Conservation (phyloP, 2,888 invertebrate genomes). For the Philereme transversata region DNA sequence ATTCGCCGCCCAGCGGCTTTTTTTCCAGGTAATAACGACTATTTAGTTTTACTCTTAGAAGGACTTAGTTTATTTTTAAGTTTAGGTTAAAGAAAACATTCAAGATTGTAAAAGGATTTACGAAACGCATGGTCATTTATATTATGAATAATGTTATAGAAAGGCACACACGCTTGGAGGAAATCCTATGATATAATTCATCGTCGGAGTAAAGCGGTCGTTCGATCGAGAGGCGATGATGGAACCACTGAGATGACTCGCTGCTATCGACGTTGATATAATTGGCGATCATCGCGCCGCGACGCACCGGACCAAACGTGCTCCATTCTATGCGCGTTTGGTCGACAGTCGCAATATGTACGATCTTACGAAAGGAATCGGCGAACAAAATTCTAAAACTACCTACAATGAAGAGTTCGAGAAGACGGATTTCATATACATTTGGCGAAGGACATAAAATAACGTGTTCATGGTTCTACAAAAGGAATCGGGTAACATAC, state of each 20-base stretch:
- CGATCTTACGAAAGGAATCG: constrained; percentile 13
- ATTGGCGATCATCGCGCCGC: constrained; percentile 18
- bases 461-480: not conserved
- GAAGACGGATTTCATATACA: not conserved
- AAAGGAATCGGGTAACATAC: constrained; percentile 3
- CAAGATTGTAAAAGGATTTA: constrained; percentile 47
- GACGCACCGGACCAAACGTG: constrained; percentile 16
- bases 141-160: constrained; percentile 82
- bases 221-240: constrained; percentile 56
- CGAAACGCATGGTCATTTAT: constrained; percentile 62
- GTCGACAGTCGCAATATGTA: constrained; percentile 17
- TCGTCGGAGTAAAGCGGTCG: constrained; percentile 73
- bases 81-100: constrained; percentile 55
- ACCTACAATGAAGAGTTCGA: constrained; percentile 11
- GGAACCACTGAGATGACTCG: constrained; percentile 52
- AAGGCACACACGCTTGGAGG: constrained; percentile 77
- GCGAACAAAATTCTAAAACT: constrained; percentile 15
- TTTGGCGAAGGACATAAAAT: constrained; percentile 9
- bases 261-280: constrained; percentile 52
- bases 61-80: constrained; percentile 58
- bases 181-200: constrained; percentile 80
- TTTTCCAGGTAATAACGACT: constrained; percentile 63
- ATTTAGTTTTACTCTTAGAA: constrained; percentile 49
- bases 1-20: constrained; percentile 61
- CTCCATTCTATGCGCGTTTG: constrained; percentile 23